Percentiles rank a stretch among this genome's conserved stretches.
Conservation (phyloP, 2,888 invertebrate genomes). For the Ypsolopha sequella region DNA sequence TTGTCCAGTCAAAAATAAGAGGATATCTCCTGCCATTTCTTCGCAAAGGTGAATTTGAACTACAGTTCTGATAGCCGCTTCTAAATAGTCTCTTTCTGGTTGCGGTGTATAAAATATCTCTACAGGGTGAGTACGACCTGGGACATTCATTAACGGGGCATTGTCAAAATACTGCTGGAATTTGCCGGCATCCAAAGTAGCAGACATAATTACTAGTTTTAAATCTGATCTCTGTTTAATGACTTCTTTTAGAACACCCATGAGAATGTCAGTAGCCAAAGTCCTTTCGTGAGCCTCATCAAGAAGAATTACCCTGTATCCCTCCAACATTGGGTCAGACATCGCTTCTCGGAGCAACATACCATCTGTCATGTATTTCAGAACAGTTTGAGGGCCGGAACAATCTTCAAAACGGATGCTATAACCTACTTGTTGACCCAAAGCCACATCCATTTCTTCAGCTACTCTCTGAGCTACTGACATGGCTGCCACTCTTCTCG, state of each 20-base stretch:
- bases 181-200: conserved; percentile 98
- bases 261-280: conserved; percentile 96
- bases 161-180: conserved; percentile 99
- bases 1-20: conserved; percentile 91
- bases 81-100: conserved; percentile 96
- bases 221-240: conserved; percentile 92
- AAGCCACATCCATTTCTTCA: conserved; percentile 98
- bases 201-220: conserved; percentile 99
- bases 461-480: conserved; percentile 98
- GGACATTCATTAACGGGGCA: conserved; percentile 98
- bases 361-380: conserved; percentile 99
- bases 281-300: conserved; percentile 99
- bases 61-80: conserved; percentile 98
- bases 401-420: conserved; percentile 99
- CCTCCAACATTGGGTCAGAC: conserved; percentile 98
- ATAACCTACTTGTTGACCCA: conserved; percentile 74
- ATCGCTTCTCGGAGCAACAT: conserved; percentile 99
- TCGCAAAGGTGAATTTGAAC: conserved; percentile 96
- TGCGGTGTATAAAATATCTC: conserved; percentile 98
- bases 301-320: conserved; percentile 94
- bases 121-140: conserved; percentile 73
- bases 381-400: conserved; percentile 91
- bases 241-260: conserved; percentile 99
- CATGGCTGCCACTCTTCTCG: conserved; percentile 98
- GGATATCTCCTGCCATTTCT: conserved; percentile 90